A percentile compares a stretch with the other conserved stretches of the same genome.
These are phyloP conservation scores for Rhagonycha lutea DNA, from an alignment of 2,888 invertebrate genomes.

Conservation along the genomic window DNA sequence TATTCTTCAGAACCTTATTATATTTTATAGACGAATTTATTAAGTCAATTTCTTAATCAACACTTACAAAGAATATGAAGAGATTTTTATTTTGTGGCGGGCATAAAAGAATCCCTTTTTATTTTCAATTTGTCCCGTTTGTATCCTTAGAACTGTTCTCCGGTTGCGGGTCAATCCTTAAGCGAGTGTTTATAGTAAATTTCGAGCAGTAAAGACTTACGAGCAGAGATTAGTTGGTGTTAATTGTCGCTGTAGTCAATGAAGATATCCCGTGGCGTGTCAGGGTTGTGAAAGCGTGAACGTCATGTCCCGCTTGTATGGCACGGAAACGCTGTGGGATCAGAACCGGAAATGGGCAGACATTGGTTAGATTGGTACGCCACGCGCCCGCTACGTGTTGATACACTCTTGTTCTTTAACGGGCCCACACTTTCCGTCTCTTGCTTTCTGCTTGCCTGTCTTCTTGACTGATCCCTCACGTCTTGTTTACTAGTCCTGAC, in stretches of 20 bases:
- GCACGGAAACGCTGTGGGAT: conserved; percentile 48
- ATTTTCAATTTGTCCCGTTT: neutral
- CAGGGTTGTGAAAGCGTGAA: conserved; percentile 41
- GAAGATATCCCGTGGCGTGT: conserved; percentile 46
- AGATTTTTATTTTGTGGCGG: neutral
- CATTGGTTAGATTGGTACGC: conserved; percentile 51
- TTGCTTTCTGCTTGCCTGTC: conserved; percentile 33
- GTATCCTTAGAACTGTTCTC: neutral
- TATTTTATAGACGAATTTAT: conserved; percentile 3
- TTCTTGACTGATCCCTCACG: conserved; percentile 44
- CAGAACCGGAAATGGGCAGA: conserved; percentile 51
- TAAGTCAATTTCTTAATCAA: conserved; percentile 1
- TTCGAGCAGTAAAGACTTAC: conserved; percentile 27
- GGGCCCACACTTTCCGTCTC: conserved; percentile 34
- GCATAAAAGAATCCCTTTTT: neutral
- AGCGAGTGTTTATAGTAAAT: conserved; percentile 7
- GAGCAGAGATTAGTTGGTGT: conserved; percentile 39
- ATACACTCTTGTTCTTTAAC: conserved; percentile 44
- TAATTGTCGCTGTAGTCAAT: conserved; percentile 45
- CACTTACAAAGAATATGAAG: neutral
- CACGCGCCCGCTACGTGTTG: conserved; percentile 51
- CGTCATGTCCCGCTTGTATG: conserved; percentile 48
- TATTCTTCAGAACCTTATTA: conserved; percentile 11
- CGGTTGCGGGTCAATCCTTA: conserved; percentile 2
- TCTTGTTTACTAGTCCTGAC: conserved; percentile 43